These are phyloP conservation scores for Podargus strigoides DNA, from an alignment of 2,797 vertebrate species.

Conservation along the genomic window DNA sequence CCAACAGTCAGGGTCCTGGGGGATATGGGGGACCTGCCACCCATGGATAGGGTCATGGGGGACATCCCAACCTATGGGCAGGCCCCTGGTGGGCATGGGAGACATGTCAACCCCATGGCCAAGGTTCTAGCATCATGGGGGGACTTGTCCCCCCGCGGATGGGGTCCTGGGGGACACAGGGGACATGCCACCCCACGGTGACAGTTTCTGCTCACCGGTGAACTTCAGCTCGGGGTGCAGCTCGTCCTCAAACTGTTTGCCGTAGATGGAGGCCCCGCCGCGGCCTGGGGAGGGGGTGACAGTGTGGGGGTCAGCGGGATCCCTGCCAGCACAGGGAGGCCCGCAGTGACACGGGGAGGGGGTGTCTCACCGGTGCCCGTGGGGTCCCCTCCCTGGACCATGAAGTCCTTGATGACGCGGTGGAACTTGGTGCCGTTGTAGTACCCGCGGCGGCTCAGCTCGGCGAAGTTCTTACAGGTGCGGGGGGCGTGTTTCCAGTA, in stretches of 20 bases:
- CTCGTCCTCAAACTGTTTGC: constrained; percentile 28
- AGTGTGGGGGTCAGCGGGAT: too few relatives aligned
- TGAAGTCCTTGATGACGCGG: constrained; percentile 92
- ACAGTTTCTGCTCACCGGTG: constrained; percentile 53
- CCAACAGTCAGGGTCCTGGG: too few relatives aligned
- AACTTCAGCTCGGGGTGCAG: constrained; percentile 48
- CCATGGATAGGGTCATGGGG: too few relatives aligned
- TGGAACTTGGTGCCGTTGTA: constrained; percentile 94
- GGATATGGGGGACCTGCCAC: neutral
- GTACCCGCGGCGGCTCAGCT: constrained; percentile 87
- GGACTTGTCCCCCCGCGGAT: too few relatives aligned
- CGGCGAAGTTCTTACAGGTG: constrained; percentile 93
- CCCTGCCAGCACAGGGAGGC: too few relatives aligned
- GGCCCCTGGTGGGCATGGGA: too few relatives aligned
- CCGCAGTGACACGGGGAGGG: too few relatives aligned
- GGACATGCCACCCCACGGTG: too few relatives aligned
- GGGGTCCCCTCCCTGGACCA: constrained; percentile 76
- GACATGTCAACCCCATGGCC: too few relatives aligned
- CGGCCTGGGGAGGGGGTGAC: neutral
- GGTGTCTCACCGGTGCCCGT: neutral
- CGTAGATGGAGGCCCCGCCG: neutral
- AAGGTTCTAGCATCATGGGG: too few relatives aligned
- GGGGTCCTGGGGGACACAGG: neutral
- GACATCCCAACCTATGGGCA: too few relatives aligned
- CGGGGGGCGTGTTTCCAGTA: constrained; percentile 93